Conservation (phyloP, 1,140 invertebrate genomes). For the Drosophila ogumai region DNA sequence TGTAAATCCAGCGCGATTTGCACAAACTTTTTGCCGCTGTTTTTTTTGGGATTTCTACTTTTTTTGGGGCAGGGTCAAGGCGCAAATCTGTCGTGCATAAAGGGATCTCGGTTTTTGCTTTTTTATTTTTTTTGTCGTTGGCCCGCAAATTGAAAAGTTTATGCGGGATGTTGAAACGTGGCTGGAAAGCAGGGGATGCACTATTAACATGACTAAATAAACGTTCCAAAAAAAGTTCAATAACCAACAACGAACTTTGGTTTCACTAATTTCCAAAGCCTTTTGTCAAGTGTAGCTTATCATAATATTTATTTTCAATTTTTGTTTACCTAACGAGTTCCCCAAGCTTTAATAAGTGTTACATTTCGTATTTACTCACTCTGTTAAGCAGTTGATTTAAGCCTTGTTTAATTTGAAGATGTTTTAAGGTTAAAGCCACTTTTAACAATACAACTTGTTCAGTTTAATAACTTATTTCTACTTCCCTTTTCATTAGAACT, state of each 20-base stretch:
- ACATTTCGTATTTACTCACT: slow-evolving; percentile 1
- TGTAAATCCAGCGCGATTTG: slow-evolving; percentile 74
- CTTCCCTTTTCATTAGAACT: neutral
- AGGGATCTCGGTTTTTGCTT: slow-evolving; percentile 54
- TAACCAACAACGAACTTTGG: slow-evolving; percentile 5
- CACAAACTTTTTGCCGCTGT: slow-evolving; percentile 64
- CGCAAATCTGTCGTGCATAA: slow-evolving; percentile 70
- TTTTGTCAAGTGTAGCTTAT: neutral
- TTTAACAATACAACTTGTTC: neutral
- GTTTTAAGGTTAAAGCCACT: neutral
- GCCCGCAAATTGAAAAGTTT: slow-evolving; percentile 75
- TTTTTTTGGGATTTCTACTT: slow-evolving; percentile 6
- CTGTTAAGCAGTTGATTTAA: neutral
- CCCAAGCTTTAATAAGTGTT: neutral
- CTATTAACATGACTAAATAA: slow-evolving; percentile 41
- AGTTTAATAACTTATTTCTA: neutral
- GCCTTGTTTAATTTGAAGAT: neutral
- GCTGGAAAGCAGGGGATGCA: neutral
- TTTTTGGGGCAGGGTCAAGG: slow-evolving; percentile 54
- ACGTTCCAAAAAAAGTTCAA: slow-evolving; percentile 1
- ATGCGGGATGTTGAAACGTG: slow-evolving; percentile 5
- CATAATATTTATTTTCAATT: slow-evolving; percentile 6
- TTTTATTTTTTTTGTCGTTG: slow-evolving; percentile 7
- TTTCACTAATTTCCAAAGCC: slow-evolving; percentile 13
- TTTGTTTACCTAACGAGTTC: neutral